Conservation (phyloP, 2,888 invertebrate genomes). For the Neoitamus cyanurus region DNA sequence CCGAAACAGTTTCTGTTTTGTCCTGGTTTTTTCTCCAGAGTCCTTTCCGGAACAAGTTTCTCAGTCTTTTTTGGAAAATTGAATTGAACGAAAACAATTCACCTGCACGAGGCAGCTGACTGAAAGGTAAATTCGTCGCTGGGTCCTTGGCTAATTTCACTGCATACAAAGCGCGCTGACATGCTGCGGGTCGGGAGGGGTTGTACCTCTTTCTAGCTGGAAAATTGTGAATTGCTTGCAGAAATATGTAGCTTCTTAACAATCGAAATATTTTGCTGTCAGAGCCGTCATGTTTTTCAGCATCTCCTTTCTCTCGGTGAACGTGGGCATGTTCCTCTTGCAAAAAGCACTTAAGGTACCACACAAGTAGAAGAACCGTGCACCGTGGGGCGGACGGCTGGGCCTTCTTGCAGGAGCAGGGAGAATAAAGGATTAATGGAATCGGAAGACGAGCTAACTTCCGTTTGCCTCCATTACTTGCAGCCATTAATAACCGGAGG, state of each 20-base stretch:
- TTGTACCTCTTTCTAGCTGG: neutral
- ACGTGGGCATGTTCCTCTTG: neutral
- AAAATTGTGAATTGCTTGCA: neutral
- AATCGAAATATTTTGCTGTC: conserved; percentile 11
- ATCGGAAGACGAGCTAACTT: conserved; percentile 33
- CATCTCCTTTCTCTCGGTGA: neutral
- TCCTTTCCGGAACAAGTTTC: neutral
- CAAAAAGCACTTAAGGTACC: neutral
- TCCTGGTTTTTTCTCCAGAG: neutral
- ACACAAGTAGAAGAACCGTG: neutral
- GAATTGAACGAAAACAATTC: neutral
- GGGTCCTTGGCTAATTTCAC: neutral
- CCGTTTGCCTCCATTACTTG: conserved; percentile 21
- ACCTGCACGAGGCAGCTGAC: neutral
- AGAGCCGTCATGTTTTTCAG: conserved; percentile 2
- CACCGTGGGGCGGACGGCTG: neutral
- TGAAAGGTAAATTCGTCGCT: neutral
- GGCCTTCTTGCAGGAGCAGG: neutral
- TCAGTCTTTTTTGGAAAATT: neutral
- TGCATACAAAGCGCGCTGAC: neutral
- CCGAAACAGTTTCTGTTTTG: neutral
- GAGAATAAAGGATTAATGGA: conserved; percentile 27
- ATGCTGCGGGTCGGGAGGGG: neutral
- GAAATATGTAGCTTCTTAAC: conserved; percentile 8
- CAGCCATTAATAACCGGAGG: conserved; percentile 30